Base-by-base conservation (phyloP, 1,140 invertebrate genomes). In the Hylaeus volcanicus region DNA sequence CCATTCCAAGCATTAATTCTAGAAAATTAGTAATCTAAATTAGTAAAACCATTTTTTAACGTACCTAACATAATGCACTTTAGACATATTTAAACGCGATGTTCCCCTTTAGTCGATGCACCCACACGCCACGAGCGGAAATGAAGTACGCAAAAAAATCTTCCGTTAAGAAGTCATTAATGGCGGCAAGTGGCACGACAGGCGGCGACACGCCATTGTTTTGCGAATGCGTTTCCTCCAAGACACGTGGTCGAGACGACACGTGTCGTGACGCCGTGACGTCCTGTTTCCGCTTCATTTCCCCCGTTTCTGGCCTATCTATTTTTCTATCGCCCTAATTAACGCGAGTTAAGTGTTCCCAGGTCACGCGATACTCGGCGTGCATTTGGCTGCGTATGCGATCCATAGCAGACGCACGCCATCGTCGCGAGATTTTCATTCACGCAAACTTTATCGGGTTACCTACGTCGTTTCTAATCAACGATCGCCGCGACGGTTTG, bases 261-360 rank as follows among this genome's bases (percentile, higher is more conserved):
- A 86, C 85, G 84, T 86, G 84, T 79, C 85, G 69, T 61, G 85
- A 86, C 85, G 73, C 83, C 84, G 64, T 78, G 85, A 82, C 75
- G 76, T 66, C 58, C 73, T 61, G 58, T 75, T 86, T 80, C 58
- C 75, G 76, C 15, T 68, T 83, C 75, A 86, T 86, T 86, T 83
- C 84, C 73, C 74, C 48, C 72, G 65, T 74, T 79, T 65, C 53
- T 56, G 5, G 45, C 60, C 66, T 69, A 76, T 76, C 68, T 15
- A 65, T 79, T 60, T 65, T 56, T 61, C n/a, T 39, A 68, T 43
- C 80, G 76, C 39, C 72, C 75, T 86, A 86, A 86, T 86, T 83
- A 86, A 61, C 55, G 73, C 73, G 84, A 86, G 86, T 83, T 86
- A 86, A 83, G 81, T 74, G 76, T 68, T 74, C 60, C 41, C 74